Percentiles rank a stretch among this genome's conserved stretches.
Evolutionary conservation across 2,113 vertebrate species (phyloP).

Genomic region (Dunckerocampus dactyliophorus): DNA sequence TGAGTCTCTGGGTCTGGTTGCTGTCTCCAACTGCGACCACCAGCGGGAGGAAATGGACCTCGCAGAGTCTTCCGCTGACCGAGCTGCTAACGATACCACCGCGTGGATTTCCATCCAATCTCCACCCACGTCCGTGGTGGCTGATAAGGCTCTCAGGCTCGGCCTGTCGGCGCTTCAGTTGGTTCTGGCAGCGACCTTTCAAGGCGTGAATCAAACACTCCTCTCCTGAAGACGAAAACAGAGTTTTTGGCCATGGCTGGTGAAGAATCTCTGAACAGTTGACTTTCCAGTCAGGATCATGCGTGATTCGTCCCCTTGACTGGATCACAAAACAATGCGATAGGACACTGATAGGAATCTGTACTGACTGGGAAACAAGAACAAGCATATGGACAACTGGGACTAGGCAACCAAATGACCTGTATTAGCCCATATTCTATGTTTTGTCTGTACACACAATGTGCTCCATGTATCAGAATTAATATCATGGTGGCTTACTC

Average conservation of each 20-base stretch:
- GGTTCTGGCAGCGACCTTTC: conserved; percentile 77
- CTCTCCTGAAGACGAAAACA: conserved; percentile 52
- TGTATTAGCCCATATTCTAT: no score
- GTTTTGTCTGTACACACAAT: no score
- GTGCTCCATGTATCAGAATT: no score
- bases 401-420: no score
- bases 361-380: no score
- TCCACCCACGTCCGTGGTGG: conserved; percentile 33
- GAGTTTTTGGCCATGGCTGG: not conserved
- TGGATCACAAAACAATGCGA: no score
- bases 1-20: conserved; percentile 72
- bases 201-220: conserved; percentile 75
- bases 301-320: no score
- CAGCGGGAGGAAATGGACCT: conserved; percentile 76
- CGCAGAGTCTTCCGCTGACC: conserved; percentile 62
- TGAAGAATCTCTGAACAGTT: no score
- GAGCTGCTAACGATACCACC: conserved; percentile 9
- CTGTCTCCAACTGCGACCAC: conserved; percentile 68
- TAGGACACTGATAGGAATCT: no score
- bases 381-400: no score
- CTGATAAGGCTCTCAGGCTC: conserved; percentile 58
- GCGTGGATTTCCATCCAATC: conserved; percentile 9
- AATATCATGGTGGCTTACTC: no score
- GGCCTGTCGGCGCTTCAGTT: conserved; percentile 68
- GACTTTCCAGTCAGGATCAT: no score